These are phyloP conservation scores for Poeciliopsis turneri DNA, from an alignment of 2,797 vertebrate species.

Conservation along the genomic window DNA sequence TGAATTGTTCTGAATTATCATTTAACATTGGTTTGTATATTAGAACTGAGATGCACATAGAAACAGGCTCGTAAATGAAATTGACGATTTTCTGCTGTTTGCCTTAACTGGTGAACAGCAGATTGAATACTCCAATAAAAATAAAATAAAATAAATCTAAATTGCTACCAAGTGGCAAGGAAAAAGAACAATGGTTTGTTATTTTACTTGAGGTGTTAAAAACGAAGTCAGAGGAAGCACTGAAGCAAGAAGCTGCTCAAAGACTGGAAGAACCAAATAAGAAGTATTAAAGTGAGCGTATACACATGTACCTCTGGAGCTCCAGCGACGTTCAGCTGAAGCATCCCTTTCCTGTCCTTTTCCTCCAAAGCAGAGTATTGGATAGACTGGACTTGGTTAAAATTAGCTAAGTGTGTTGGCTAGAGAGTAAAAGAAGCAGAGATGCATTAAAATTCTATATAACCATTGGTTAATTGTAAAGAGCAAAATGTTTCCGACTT, in stretches of 20 bases:
- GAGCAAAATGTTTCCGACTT: not conserved
- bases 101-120: not conserved
- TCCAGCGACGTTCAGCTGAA: slow-evolving; percentile 93
- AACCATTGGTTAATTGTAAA: not conserved
- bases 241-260: not conserved
- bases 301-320: slow-evolving; percentile 88
- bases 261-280: not conserved
- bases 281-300: not conserved
- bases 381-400: slow-evolving; percentile 95
- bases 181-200: not conserved
- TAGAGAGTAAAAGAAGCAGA: slow-evolving; percentile 57
- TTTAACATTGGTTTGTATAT: not conserved
- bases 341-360: slow-evolving; percentile 94
- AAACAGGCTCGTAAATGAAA: not conserved
- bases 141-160: not conserved
- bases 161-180: not conserved
- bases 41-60: not conserved
- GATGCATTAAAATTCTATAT: not conserved
- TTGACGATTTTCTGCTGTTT: not conserved
- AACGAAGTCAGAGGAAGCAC: not conserved
- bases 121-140: not conserved
- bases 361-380: slow-evolving; percentile 96
- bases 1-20: too few species aligned
- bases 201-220: not conserved
- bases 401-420: slow-evolving; percentile 97